These are phyloP conservation scores for Cathartes aura DNA, from an alignment of 2,113 vertebrate genomes.

Conservation along the genomic window DNA sequence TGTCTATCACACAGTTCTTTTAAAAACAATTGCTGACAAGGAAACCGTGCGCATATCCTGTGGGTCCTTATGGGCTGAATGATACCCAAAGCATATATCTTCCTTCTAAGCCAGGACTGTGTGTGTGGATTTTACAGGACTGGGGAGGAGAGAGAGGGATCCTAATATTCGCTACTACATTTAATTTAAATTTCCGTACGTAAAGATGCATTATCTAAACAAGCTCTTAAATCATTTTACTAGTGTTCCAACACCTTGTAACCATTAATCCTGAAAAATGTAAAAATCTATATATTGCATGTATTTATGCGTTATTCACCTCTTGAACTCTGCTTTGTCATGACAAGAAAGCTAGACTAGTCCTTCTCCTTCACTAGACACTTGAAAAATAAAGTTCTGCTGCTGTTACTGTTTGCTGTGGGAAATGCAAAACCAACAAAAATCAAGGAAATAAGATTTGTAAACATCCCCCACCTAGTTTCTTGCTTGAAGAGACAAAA, in stretches of 20 bases:
- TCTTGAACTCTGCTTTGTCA: neutral
- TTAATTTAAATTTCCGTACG: neutral
- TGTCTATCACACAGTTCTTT: neutral
- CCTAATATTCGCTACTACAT: neutral
- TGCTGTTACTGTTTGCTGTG: neutral
- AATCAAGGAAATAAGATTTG: neutral
- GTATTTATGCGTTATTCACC: neutral
- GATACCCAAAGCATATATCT: neutral
- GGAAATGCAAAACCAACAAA: neutral
- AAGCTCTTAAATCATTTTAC: neutral
- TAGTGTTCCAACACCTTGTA: neutral
- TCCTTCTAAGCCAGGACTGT: neutral
- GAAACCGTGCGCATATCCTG: rapidly evolving
- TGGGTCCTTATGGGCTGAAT: neutral
- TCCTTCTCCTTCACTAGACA: neutral
- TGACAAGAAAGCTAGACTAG: neutral
- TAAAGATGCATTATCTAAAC: neutral
- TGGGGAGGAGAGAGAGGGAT: neutral
- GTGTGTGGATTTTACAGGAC: neutral
- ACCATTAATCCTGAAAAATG: neutral
- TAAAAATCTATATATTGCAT: neutral
- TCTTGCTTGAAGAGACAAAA: neutral
- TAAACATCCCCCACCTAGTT: neutral
- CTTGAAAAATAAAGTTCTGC: neutral
- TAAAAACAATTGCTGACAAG: neutral